Percentiles rank a stretch among this genome's conserved stretches.
Evolutionary conservation across 23 tunicate species (phyloP).

Genomic region (Halocynthia roretzi): DNA sequence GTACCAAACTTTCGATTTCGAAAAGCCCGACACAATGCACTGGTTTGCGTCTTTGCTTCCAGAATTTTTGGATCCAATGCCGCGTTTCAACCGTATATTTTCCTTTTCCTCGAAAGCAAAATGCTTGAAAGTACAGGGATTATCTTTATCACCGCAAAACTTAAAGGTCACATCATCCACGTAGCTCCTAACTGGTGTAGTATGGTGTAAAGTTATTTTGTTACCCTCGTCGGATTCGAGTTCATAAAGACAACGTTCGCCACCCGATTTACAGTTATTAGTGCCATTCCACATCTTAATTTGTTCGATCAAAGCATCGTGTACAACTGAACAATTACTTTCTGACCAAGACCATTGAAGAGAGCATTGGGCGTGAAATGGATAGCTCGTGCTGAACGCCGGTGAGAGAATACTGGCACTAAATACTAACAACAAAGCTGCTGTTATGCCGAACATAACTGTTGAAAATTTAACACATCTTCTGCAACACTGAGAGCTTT

Average conservation of each 20-base stretch:
- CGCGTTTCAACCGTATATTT: neutral
- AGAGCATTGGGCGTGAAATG: slow-evolving; percentile 74
- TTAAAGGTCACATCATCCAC: slow-evolving; percentile 50
- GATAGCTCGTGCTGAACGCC: slow-evolving; percentile 19
- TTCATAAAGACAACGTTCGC: slow-evolving; percentile 69
- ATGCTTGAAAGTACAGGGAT: neutral
- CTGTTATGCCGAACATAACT: slow-evolving; percentile 1
- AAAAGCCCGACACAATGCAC: slow-evolving; percentile 40
- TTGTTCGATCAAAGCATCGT: slow-evolving; percentile 31
- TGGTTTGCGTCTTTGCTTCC: neutral
- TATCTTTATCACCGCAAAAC: slow-evolving; percentile 11
- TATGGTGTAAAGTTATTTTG: slow-evolving; percentile 49
- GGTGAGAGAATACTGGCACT: slow-evolving; percentile 21
- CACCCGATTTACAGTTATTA: slow-evolving; percentile 24
- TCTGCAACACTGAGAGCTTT: neutral
- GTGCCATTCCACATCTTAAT: slow-evolving; percentile 45
- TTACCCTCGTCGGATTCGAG: slow-evolving; percentile 6
- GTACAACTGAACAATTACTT: slow-evolving; percentile 40
- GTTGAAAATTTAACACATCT: neutral
- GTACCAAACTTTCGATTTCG: slow-evolving; percentile 60
- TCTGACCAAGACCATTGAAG: slow-evolving; percentile 41
- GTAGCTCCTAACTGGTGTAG: slow-evolving; percentile 55
- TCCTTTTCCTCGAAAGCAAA: neutral
- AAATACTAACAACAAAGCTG: neutral
- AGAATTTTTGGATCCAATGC: neutral